Evolutionary conservation across 2,113 vertebrate species (phyloP).

Genomic region (Leuciscus idus): DNA sequence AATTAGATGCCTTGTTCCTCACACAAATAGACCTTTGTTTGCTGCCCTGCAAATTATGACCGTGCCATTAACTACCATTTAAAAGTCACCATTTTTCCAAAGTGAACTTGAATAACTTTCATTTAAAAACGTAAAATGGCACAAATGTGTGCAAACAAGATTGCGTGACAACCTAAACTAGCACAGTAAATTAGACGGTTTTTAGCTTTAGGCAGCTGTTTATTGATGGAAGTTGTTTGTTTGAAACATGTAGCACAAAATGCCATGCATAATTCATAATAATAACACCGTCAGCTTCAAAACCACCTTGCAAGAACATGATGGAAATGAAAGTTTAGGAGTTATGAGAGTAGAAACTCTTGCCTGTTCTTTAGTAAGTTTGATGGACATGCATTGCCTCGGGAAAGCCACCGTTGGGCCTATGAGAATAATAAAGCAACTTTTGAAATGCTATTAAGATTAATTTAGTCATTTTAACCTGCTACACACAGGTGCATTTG

Average conservation of each 20-base stretch:
- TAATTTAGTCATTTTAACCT: slow-evolving; percentile 51
- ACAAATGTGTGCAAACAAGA: slow-evolving; percentile 28
- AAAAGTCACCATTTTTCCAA: slow-evolving; percentile 40
- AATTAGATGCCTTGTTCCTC: slow-evolving; percentile 40
- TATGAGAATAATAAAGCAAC: slow-evolving; percentile 65
- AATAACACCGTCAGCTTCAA: slow-evolving; percentile 13
- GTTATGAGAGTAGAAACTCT: background rate
- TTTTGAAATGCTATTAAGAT: slow-evolving; percentile 55
- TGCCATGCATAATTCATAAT: slow-evolving; percentile 31
- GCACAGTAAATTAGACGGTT: background rate
- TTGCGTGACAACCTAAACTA: background rate
- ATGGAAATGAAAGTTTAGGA: slow-evolving; percentile 5
- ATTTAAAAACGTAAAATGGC: background rate
- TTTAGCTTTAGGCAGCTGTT: slow-evolving; percentile 9
- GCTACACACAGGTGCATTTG: background rate
- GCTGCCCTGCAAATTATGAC: slow-evolving; percentile 29
- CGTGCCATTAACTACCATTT: slow-evolving; percentile 39
- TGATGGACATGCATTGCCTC: slow-evolving; percentile 28
- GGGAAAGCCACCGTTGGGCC: slow-evolving; percentile 28
- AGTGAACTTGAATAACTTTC: background rate
- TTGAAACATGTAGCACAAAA: background rate
- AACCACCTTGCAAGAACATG: background rate
- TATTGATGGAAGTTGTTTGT: background rate
- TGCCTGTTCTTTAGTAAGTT: background rate
- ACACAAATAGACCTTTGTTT: slow-evolving; percentile 39